Conservation (phyloP, 2,797 vertebrate species). For the Lepilemur septentrionalis region DNA sequence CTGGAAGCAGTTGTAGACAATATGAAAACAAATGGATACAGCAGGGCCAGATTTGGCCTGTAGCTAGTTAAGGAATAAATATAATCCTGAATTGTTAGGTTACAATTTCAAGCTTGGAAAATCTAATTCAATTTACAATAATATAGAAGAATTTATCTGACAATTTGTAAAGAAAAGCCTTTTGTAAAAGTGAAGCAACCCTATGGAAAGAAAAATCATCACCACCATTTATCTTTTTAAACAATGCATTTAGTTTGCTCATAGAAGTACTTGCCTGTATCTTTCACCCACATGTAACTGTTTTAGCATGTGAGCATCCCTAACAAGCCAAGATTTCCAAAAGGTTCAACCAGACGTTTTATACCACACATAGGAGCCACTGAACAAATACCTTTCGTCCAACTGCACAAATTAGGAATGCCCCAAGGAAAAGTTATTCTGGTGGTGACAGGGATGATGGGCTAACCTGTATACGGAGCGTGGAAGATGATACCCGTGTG, state of each 20-base stretch:
- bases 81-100: not conserved
- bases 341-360: not conserved
- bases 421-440: not conserved
- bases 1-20: not conserved
- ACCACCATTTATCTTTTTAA: not conserved
- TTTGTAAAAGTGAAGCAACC: not conserved
- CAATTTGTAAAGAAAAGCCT: not conserved
- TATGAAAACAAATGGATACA: not conserved
- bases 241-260: not conserved
- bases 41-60: not conserved
- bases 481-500: slow-evolving; percentile 89
- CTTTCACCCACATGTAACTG: not conserved
- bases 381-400: not conserved
- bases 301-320: not conserved
- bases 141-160: not conserved
- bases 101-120: not conserved
- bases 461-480: slow-evolving; percentile 90
- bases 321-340: not conserved
- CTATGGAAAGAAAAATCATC: not conserved
- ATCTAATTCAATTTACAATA: not conserved
- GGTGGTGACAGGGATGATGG: no score
- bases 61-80: not conserved
- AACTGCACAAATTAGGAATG: not conserved
- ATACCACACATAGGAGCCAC: not conserved
- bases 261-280: not conserved